Evolutionary conservation across 2,888 invertebrate species (phyloP), one percentile per base, ranked within the genome.

Genomic region (Caenorhabditis plicata): DNA sequence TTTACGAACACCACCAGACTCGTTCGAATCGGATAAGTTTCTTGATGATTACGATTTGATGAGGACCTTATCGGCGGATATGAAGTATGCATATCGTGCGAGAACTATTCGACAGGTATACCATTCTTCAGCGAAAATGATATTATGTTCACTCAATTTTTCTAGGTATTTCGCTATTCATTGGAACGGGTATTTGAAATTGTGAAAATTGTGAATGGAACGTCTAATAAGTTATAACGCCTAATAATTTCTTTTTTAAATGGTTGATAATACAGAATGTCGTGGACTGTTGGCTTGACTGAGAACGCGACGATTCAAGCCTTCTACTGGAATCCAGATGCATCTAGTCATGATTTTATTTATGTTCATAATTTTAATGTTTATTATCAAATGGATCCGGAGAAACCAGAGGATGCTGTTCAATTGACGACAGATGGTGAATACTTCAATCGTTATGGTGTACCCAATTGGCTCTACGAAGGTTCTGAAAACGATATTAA

Each of bases 401-500:
- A 64, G 26, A 33, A 53, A 7, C 66, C 62, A 23, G 60, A 58
- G 5, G 40, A 44, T 5, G 68, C 66, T 3, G 42, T 67, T 29
- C 57, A 58, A 17, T 46, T 71, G 27, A 65, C 65, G 9, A 41
- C 54, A 8, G 55, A 61, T 40, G 71, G 68, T 22, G 40, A 53
- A 4, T 49, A 58, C 8, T 62, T 56, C 19, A 50, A 60, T 9
- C 42, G 64, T 51, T 68, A 68, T 48, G 71, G 71, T 25, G 45
- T 67, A 11, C 43, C 68, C 0, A 68, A 71, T 36, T 71, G 71
- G 71, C 48, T 71, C 4, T 68, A 71, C 45, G 71, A 71, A 56
- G 66, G 66, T 66, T 17, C 2, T 26, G 17, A 3, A n/a, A 15
- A 8, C 15, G 9, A 8, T 15, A n/a, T 29, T 9, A 29, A 7